These are phyloP conservation scores for Trematocara stigmaticum DNA, from an alignment of 2,113 vertebrate species.

Conservation along the genomic window DNA sequence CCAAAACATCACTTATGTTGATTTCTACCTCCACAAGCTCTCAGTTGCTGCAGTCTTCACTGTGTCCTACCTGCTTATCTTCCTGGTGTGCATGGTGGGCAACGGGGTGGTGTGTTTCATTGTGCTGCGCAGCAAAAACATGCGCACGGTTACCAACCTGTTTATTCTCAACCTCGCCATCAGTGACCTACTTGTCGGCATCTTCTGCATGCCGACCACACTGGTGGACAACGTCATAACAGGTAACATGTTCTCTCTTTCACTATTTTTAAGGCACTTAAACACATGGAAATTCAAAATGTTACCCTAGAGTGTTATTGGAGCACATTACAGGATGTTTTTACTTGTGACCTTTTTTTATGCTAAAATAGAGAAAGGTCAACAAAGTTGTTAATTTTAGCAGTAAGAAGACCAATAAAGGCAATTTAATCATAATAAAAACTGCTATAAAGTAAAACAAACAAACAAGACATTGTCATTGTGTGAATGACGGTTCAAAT, in stretches of 20 bases:
- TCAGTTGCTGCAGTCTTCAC: slow-evolving; percentile 82
- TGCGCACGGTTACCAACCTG: slow-evolving; percentile 89
- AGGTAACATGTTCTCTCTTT: slow-evolving; percentile 50
- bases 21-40: slow-evolving; percentile 85
- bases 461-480: background rate
- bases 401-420: background rate
- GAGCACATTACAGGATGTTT: background rate
- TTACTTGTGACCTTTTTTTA: background rate
- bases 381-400: background rate
- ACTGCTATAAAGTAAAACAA: background rate
- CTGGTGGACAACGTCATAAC: slow-evolving; percentile 92
- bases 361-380: background rate
- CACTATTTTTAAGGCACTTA: background rate
- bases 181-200: slow-evolving; percentile 90
- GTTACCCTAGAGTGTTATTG: background rate
- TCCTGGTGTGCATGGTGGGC: slow-evolving; percentile 87
- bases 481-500: background rate
- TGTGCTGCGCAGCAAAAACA: slow-evolving; percentile 79
- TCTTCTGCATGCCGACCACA: slow-evolving; percentile 94
- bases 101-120: slow-evolving; percentile 86
- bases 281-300: background rate
- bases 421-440: background rate
- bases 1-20: slow-evolving; percentile 80
- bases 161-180: slow-evolving; percentile 92
- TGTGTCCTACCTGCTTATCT: slow-evolving; percentile 87